Conservation (phyloP, 2,888 invertebrate species). For the Eudasyphora cyanicolor region DNA sequence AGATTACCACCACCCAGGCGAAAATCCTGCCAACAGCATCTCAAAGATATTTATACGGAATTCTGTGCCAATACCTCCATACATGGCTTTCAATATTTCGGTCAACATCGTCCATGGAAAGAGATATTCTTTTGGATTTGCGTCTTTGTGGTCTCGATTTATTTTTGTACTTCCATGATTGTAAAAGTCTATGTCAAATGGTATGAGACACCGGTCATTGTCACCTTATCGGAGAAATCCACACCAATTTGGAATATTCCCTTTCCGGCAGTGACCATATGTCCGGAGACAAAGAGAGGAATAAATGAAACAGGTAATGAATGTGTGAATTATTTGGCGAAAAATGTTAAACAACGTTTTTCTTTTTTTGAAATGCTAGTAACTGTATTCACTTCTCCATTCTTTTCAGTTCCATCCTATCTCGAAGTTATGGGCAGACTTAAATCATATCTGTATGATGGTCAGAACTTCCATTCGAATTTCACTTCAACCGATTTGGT, state of each 20-base stretch:
- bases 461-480: conserved; percentile 64
- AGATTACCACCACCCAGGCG: not conserved
- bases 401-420: conserved; percentile 67
- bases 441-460: conserved; percentile 38
- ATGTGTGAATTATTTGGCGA: no score
- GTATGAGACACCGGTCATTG: conserved; percentile 85
- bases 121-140: conserved; percentile 83
- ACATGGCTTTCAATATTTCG: conserved; percentile 84
- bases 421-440: conserved; percentile 69
- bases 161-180: conserved; percentile 82
- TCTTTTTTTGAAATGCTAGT: no score
- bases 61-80: conserved; percentile 83
- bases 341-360: not conserved
- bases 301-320: conserved; percentile 64
- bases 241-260: conserved; percentile 80
- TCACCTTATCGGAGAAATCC: conserved; percentile 86
- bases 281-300: conserved; percentile 75
- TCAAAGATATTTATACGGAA: conserved; percentile 81
- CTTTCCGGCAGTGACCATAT: conserved; percentile 77
- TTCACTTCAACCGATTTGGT: conserved; percentile 66
- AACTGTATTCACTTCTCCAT: not conserved
- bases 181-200: conserved; percentile 84
- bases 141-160: conserved; percentile 82
- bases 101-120: conserved; percentile 81
- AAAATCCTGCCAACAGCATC: conserved; percentile 56